Percentiles rank a stretch among this genome's conserved stretches.
These are phyloP conservation scores for Semaprochilodus insignis DNA, from an alignment of 2,797 vertebrate genomes.

Conservation along the genomic window DNA sequence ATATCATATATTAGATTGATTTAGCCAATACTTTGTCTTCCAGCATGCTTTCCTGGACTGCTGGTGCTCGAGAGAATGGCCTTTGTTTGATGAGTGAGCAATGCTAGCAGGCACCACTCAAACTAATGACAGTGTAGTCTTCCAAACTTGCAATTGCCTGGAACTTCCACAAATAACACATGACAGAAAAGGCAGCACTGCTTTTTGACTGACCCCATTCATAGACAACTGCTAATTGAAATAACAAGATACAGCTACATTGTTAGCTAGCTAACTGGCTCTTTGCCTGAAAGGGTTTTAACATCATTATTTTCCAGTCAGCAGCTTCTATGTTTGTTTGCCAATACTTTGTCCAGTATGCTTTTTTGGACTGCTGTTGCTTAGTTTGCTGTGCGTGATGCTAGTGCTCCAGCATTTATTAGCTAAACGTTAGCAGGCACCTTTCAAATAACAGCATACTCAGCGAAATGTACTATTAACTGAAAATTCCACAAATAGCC, in stretches of 20 bases:
- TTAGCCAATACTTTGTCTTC: too few relatives aligned
- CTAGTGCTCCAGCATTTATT: background rate
- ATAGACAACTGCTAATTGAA: background rate
- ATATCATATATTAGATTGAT: too few relatives aligned
- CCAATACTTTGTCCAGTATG: background rate
- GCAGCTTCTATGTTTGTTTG: background rate
- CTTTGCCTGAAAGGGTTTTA: background rate
- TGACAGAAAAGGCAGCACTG: background rate
- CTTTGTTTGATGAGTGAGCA: background rate
- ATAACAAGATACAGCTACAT: background rate
- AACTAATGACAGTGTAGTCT: background rate
- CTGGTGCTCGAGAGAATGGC: too few relatives aligned
- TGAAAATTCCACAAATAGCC: background rate
- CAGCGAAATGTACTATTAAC: background rate
- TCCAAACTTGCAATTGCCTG: background rate
- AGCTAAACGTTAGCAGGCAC: background rate
- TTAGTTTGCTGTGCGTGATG: background rate
- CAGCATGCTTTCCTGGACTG: too few relatives aligned
- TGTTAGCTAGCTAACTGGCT: background rate
- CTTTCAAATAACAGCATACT: background rate
- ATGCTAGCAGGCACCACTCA: background rate
- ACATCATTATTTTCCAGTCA: background rate
- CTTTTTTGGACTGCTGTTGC: background rate
- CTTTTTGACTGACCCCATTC: background rate
- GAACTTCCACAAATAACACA: background rate